phyloP scores from a whole-genome alignment of 2,888 invertebrate species.

The Scaptomyza reducta region DNA sequence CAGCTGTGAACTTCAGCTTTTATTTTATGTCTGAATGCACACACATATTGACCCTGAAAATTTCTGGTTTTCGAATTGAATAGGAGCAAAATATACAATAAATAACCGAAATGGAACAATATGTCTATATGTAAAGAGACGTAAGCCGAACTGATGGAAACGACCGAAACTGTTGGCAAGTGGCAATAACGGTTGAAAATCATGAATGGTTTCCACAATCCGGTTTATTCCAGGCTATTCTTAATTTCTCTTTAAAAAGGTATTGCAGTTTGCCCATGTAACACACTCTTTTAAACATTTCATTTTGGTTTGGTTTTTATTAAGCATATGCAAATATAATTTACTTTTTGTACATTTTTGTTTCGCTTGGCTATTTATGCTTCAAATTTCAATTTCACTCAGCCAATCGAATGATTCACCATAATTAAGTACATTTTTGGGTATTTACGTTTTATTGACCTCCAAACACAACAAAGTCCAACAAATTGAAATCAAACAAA shows the following conservation, averaged over 20 bases:
- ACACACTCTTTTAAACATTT: too few relatives aligned
- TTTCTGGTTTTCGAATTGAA: constrained; percentile 75
- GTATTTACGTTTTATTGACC: constrained; percentile 78
- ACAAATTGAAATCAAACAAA: constrained; percentile 62
- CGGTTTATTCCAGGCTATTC: constrained; percentile 24
- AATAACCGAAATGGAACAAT: constrained; percentile 39
- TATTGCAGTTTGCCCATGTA: too few relatives aligned
- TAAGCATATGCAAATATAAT: too few relatives aligned
- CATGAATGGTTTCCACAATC: constrained; percentile 18
- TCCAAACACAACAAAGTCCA: constrained; percentile 52
- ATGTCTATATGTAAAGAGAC: constrained; percentile 1
- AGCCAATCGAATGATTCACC: constrained; percentile 59
- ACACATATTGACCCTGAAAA: constrained; percentile 78
- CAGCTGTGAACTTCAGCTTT: constrained; percentile 41
- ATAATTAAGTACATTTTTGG: constrained; percentile 40
- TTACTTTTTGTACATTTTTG: too few relatives aligned
- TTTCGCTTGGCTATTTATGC: background rate
- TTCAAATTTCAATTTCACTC: constrained; percentile 12
- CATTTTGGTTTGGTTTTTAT: too few relatives aligned
- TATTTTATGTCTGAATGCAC: constrained; percentile 52
- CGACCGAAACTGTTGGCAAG: constrained; percentile 6
- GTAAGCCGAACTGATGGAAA: constrained; percentile 2
- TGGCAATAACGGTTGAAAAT: constrained; percentile 29
- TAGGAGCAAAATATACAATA: constrained; percentile 48
- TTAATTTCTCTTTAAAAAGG: background rate